Evolutionary conservation across 2,888 invertebrate species (phyloP).

Genomic region (Invenusta paracnida): DNA sequence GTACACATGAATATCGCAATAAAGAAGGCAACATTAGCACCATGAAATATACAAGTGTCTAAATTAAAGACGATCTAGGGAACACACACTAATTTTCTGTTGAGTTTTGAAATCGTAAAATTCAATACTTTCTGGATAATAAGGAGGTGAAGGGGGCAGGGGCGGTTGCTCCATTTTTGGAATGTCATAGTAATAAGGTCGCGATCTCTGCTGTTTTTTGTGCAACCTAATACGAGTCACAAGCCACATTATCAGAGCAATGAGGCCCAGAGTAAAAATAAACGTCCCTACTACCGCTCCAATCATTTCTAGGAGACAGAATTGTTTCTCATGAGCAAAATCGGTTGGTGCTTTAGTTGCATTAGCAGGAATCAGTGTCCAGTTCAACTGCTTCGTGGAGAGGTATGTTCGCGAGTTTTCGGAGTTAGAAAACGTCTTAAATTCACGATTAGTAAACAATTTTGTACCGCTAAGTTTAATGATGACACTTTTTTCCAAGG

Average conservation of each 20-base stretch:
- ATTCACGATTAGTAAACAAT: not conserved
- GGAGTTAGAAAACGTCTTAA: too few relatives aligned
- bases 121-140: not conserved
- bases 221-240: not conserved
- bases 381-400: not conserved
- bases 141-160: not conserved
- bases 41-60: too few relatives aligned
- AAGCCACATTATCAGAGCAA: not conserved
- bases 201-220: not conserved
- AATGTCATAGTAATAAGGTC: not conserved
- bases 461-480: too few relatives aligned
- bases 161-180: not conserved
- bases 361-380: not conserved
- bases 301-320: not conserved
- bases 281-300: not conserved
- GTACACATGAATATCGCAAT: too few relatives aligned
- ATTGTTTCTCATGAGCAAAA: not conserved
- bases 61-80: too few relatives aligned
- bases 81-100: not conserved
- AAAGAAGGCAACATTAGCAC: too few relatives aligned
- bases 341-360: not conserved
- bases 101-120: conserved; percentile 11
- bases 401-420: not conserved
- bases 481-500: not conserved
- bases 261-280: not conserved